Evolutionary conservation across 2,113 vertebrate species (phyloP).

Genomic region (Rostratula benghalensis): DNA sequence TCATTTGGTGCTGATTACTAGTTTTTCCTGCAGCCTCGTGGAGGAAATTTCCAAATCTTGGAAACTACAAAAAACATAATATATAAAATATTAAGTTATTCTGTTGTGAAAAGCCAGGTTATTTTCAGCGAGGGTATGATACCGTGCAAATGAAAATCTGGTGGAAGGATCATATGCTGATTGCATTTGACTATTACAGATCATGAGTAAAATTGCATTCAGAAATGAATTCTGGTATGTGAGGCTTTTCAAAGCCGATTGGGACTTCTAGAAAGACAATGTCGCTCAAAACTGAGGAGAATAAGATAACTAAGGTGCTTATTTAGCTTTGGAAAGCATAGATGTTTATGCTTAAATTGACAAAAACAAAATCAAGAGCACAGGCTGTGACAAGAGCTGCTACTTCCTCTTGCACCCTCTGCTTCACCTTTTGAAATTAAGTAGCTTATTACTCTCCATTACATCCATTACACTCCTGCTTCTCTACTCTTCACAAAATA

Average conservation of each 20-base stretch:
- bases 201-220: neutral
- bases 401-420: neutral
- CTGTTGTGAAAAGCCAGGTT: neutral
- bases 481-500: neutral
- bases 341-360: neutral
- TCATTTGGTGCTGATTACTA: constrained; percentile 16
- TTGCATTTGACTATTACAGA: neutral
- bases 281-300: neutral
- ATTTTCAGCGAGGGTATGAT: neutral
- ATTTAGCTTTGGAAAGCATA: neutral
- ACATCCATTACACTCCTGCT: too few species aligned
- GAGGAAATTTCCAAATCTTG: neutral
- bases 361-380: neutral
- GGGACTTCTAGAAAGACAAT: neutral
- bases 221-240: neutral
- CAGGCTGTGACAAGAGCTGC: neutral
- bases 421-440: neutral
- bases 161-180: neutral
- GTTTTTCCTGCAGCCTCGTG: neutral
- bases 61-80: neutral
- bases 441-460: too few species aligned
- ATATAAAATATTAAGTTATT: neutral
- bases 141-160: neutral
- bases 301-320: neutral
- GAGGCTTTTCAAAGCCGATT: neutral